A percentile compares a stretch with the other conserved stretches of the same genome.
These are phyloP conservation scores for Branchipolynoe longqiensis DNA, from an alignment of 2,888 invertebrate genomes.

Conservation along the genomic window DNA sequence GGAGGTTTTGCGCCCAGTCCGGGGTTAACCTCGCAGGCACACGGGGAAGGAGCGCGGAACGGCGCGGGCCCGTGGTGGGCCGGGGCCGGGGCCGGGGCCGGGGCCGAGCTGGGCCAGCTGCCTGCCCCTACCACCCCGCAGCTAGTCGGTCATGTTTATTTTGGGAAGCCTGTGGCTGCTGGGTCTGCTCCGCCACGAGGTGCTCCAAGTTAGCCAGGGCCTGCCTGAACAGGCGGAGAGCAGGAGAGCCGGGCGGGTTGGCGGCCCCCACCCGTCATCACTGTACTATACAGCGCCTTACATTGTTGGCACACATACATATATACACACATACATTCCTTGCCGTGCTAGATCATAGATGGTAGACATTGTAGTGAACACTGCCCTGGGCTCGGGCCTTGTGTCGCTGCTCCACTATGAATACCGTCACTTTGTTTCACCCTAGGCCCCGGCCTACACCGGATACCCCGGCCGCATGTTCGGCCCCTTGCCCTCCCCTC, in stretches of 20 bases:
- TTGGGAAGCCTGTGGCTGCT: slow-evolving; percentile 42
- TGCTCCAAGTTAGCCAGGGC: too few relatives aligned
- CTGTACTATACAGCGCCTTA: too few relatives aligned
- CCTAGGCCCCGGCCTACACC: slow-evolving; percentile 14
- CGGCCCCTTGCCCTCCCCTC: not conserved
- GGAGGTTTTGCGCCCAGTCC: not conserved
- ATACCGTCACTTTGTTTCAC: slow-evolving; percentile 50
- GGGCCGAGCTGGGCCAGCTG: slow-evolving; percentile 1
- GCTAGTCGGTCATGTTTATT: slow-evolving; percentile 57
- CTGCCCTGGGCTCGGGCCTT: not conserved
- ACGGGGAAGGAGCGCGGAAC: not conserved
- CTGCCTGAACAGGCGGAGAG: too few relatives aligned
- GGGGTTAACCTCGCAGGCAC: not conserved
- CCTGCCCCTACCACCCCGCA: not conserved
- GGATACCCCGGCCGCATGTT: not conserved
- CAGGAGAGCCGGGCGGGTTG: too few relatives aligned
- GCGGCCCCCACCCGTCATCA: too few relatives aligned
- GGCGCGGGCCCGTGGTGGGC: not conserved
- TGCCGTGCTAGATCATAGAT: too few relatives aligned
- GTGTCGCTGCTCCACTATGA: not conserved
- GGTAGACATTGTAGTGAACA: not conserved
- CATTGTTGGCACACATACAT: too few relatives aligned
- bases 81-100: too few relatives aligned
- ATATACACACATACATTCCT: too few relatives aligned
- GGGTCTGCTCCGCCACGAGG: not conserved